Conservation (phyloP, 2,113 vertebrate species). For the Corythornis madagascariensis region DNA sequence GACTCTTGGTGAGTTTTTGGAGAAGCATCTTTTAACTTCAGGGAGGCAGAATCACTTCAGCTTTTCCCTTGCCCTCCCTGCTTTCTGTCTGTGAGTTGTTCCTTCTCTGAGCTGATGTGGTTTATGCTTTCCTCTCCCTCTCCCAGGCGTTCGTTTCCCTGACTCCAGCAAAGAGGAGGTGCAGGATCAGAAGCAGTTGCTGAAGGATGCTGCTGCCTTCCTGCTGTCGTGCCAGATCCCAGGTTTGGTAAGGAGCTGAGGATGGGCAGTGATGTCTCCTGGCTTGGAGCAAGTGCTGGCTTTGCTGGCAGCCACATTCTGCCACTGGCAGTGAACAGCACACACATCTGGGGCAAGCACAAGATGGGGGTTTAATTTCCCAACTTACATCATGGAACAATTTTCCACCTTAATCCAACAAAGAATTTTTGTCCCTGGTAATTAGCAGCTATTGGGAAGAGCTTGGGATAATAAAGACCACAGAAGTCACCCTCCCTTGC, state of each 20-base stretch:
- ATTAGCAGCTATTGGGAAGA: background rate
- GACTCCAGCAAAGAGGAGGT: slow-evolving; percentile 88
- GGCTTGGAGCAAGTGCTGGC: no score
- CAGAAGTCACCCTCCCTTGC: background rate
- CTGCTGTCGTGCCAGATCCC: slow-evolving; percentile 95
- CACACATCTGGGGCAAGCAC: background rate
- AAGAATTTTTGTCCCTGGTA: background rate
- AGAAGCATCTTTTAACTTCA: background rate
- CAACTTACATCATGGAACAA: background rate
- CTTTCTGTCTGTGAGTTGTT: background rate
- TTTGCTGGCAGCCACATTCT: background rate
- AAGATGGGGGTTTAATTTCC: background rate
- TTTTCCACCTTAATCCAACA: background rate
- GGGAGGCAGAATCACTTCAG: background rate
- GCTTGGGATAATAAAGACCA: background rate
- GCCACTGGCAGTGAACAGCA: background rate
- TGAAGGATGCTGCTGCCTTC: slow-evolving; percentile 94
- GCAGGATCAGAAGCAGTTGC: slow-evolving; percentile 93
- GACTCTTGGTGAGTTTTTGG: background rate
- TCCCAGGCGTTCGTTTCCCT: slow-evolving; percentile 90
- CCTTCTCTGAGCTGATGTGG: background rate
- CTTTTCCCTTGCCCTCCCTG: background rate
- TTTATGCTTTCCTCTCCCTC: background rate
- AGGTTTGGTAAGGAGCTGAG: slow-evolving; percentile 84
- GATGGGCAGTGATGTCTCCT: background rate